Conservation (phyloP, 1,140 invertebrate genomes). For the Drosophila sechellia region DNA sequence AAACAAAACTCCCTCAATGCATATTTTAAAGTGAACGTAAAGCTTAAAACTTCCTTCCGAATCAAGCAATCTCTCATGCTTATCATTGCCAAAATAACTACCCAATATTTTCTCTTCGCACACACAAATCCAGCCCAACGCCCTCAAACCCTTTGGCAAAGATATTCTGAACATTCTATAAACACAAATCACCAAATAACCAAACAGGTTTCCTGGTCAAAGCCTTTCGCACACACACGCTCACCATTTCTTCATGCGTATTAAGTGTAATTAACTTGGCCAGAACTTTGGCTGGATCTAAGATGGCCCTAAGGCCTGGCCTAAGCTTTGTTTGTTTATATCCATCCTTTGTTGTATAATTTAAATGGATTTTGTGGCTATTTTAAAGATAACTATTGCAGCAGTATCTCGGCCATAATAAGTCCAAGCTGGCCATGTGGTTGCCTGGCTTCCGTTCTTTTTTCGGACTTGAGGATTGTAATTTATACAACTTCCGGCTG, state of each 20-base stretch:
- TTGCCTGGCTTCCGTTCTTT: constrained; percentile 25
- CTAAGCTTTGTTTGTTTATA: constrained; percentile 54
- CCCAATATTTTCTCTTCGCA: constrained; percentile 25
- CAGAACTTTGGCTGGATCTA: constrained; percentile 31
- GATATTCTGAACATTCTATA: constrained; percentile 24
- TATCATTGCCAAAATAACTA: constrained; percentile 13
- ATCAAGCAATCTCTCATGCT: constrained; percentile 5
- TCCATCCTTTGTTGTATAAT: constrained; percentile 67
- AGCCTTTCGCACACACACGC: constrained; percentile 20
- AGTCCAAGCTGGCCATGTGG: constrained; percentile 46
- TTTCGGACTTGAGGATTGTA: constrained; percentile 38
- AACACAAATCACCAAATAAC: constrained; percentile 72
- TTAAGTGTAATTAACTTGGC: constrained; percentile 82
- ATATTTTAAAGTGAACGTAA: neutral
- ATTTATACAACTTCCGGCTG: constrained; percentile 72
- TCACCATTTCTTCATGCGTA: constrained; percentile 52
- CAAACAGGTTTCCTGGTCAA: constrained; percentile 69
- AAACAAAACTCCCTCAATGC: neutral
- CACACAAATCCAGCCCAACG: constrained; percentile 11
- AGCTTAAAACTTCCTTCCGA: neutral
- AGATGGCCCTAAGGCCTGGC: constrained; percentile 27
- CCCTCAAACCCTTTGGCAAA: constrained; percentile 12
- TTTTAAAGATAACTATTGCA: constrained; percentile 75
- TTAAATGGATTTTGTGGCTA: constrained; percentile 78
- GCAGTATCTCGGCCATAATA: constrained; percentile 59